A percentile compares a stretch with the other conserved stretches of the same genome.
Evolutionary conservation across 2,888 invertebrate genomes (phyloP).

Genomic region (Hypercompe scribonia): DNA sequence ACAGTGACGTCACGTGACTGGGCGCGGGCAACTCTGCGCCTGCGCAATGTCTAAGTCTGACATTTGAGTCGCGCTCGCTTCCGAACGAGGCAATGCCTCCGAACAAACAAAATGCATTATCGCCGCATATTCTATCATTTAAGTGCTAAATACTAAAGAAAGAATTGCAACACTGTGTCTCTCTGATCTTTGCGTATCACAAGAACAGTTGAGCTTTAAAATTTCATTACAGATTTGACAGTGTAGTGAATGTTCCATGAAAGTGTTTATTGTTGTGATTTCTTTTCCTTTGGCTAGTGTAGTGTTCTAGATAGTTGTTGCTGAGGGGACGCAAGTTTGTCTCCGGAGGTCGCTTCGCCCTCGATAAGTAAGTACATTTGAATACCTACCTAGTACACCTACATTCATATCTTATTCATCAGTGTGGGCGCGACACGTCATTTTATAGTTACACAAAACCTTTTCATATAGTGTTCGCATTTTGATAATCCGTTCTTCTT

Average conservation of each 20-base stretch:
- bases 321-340: constrained; percentile 72
- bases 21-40: constrained; percentile 79
- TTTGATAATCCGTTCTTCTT: constrained; percentile 16
- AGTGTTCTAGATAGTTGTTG: constrained; percentile 78
- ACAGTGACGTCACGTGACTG: constrained; percentile 81
- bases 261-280: constrained; percentile 83
- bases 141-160: constrained; percentile 69
- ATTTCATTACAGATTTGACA: constrained; percentile 55
- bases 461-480: constrained; percentile 54
- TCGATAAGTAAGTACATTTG: constrained; percentile 80
- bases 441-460: constrained; percentile 64
- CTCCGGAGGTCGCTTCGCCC: constrained; percentile 74
- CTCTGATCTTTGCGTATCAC: constrained; percentile 76
- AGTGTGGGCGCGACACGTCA: constrained; percentile 84
- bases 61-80: constrained; percentile 79
- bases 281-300: constrained; percentile 74
- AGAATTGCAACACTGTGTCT: constrained; percentile 67
- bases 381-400: constrained; percentile 66
- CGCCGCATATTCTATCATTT: constrained; percentile 75
- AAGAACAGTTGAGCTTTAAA: constrained; percentile 80
- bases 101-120: constrained; percentile 77
- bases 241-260: constrained; percentile 75
- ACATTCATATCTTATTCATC: constrained; percentile 69
- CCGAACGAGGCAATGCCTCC: constrained; percentile 80
- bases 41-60: constrained; percentile 71